Percentiles rank a stretch among this genome's conserved stretches.
phyloP scores from a whole-genome alignment of 2,888 invertebrate genomes.

The Crioceris asparagi region DNA sequence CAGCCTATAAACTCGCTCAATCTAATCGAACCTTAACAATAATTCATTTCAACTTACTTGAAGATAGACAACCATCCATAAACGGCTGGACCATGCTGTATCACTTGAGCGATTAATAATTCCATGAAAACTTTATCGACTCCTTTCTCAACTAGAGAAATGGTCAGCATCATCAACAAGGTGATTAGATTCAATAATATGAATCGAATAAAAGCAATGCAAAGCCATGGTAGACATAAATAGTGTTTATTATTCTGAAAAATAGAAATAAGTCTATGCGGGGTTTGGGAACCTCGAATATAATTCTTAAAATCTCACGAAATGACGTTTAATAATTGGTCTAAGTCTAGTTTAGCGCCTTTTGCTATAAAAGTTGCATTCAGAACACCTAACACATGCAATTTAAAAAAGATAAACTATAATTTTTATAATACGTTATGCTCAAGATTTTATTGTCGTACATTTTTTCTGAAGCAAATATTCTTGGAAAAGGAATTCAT shows the following conservation, averaged over 20 bases:
- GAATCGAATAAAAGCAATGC: conserved; percentile 15
- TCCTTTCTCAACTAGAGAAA: conserved; percentile 15
- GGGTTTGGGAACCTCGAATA: too few species aligned
- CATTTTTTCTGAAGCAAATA: too few species aligned
- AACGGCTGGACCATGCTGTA: conserved; percentile 18
- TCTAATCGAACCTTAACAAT: not conserved
- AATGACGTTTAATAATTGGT: too few species aligned
- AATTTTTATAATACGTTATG: too few species aligned
- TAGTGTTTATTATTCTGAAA: conserved; percentile 8
- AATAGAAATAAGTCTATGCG: too few species aligned
- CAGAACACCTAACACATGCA: too few species aligned
- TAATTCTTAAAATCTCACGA: too few species aligned
- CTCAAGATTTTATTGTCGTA: too few species aligned
- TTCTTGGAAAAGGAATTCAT: too few species aligned
- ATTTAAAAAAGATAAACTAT: too few species aligned
- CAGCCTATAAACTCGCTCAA: not conserved
- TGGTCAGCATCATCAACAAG: conserved; percentile 11
- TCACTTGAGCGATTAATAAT: conserved; percentile 15
- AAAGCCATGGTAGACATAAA: conserved; percentile 18
- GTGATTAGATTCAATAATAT: conserved; percentile 14
- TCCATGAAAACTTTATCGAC: conserved; percentile 15
- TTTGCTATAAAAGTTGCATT: too few species aligned
- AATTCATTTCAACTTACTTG: conserved; percentile 6
- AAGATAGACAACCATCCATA: conserved; percentile 19
- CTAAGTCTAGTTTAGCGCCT: too few species aligned